Conservation (phyloP, 92 coral and sea anemone species). For the Epizoanthus scotinus region DNA sequence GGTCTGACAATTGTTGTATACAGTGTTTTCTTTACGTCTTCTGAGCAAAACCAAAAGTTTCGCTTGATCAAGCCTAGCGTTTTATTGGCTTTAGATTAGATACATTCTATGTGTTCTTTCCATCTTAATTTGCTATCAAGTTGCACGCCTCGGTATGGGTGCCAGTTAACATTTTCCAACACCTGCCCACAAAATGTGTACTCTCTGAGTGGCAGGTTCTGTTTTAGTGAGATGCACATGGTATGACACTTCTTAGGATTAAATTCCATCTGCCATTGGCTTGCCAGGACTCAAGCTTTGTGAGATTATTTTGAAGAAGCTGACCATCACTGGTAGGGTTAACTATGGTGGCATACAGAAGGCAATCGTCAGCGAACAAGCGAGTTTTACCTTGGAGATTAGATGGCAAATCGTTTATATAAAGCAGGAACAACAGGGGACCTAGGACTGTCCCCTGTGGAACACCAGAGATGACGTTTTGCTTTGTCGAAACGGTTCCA, state of each 20-base stretch:
- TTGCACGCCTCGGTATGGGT: constrained; percentile 47
- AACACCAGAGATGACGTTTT: constrained; percentile 29
- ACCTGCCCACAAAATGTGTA: constrained; percentile 31
- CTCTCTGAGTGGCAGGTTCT: constrained; percentile 26
- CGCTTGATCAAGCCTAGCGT: constrained; percentile 41
- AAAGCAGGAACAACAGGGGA: constrained; percentile 49
- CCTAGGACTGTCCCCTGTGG: constrained; percentile 34
- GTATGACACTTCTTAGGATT: constrained; percentile 40
- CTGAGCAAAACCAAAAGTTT: constrained; percentile 40
- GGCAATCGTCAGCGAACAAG: constrained; percentile 50
- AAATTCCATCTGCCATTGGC: constrained; percentile 48
- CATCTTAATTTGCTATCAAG: constrained; percentile 39
- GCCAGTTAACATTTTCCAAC: constrained; percentile 38
- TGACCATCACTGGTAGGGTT: constrained; percentile 41
- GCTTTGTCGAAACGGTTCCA: constrained; percentile 23
- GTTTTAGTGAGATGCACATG: constrained; percentile 32
- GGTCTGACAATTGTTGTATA: constrained; percentile 39
- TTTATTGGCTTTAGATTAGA: constrained; percentile 47
- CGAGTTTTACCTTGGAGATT: constrained; percentile 48
- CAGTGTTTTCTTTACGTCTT: constrained; percentile 33
- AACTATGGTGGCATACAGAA: constrained; percentile 46
- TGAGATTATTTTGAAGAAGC: constrained; percentile 47
- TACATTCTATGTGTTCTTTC: constrained; percentile 47
- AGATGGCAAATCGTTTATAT: constrained; percentile 45
- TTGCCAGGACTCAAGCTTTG: constrained; percentile 44